Conservation (phyloP, 37 sponge, comb jelly and placozoan genomes). For the Geodia barretti region DNA sequence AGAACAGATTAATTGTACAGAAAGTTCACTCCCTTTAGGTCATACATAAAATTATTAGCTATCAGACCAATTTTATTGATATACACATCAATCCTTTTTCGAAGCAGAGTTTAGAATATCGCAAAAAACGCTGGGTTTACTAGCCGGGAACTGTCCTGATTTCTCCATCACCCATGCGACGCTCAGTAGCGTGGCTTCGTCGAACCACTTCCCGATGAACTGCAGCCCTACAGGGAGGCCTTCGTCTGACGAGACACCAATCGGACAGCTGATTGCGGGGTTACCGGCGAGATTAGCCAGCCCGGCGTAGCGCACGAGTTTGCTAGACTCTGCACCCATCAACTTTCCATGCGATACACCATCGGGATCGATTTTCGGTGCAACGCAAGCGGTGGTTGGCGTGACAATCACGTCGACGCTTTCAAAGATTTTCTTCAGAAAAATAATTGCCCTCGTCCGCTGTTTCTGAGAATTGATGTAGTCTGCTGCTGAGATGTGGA, state of each 20-base stretch:
- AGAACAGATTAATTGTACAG: too few species aligned
- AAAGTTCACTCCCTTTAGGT: too few species aligned
- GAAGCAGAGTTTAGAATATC: constrained; percentile 25
- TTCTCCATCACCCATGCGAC: constrained; percentile 47
- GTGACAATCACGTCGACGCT: constrained; percentile 56
- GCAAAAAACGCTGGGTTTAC: constrained; percentile 38
- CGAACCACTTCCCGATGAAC: constrained; percentile 74
- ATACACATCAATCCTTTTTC: neutral
- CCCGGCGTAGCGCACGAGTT: constrained; percentile 10
- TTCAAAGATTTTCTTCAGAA: constrained; percentile 36
- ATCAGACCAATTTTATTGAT: too few species aligned
- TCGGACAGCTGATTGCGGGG: constrained; percentile 42
- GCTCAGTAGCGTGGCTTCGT: constrained; percentile 58
- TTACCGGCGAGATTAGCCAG: constrained; percentile 53
- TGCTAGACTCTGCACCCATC: neutral
- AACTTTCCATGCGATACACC: constrained; percentile 29
- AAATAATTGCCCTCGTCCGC: constrained; percentile 39
- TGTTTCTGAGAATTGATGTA: constrained; percentile 57
- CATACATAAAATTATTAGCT: too few species aligned
- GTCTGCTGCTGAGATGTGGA: neutral
- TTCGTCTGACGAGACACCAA: constrained; percentile 23
- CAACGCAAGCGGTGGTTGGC: constrained; percentile 39
- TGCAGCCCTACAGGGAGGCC: constrained; percentile 74
- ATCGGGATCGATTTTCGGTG: constrained; percentile 20
- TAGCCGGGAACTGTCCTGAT: constrained; percentile 6